Evolutionary conservation across 1,140 invertebrate species (phyloP).

Genomic region (Sipha flava): DNA sequence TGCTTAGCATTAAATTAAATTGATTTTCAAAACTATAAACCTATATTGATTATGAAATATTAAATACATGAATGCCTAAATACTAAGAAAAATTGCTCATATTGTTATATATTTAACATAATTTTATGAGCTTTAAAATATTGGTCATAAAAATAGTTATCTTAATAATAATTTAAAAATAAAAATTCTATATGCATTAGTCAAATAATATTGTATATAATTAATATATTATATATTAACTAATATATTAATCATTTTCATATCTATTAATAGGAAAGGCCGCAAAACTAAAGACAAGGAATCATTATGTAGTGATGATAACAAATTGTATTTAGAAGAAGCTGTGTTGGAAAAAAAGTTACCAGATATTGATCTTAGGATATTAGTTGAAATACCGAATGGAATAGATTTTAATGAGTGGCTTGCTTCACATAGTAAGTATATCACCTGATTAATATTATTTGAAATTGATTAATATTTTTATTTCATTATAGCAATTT

Average conservation of each 20-base stretch:
- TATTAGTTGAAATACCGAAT: constrained; percentile 84
- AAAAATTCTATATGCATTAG: no score
- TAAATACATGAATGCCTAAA: no score
- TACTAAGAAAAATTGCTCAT: no score
- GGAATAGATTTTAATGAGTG: constrained; percentile 96
- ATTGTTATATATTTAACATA: no score
- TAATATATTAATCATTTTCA: not conserved
- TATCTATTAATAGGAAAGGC: constrained; percentile 69
- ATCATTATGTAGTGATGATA: constrained; percentile 48
- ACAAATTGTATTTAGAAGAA: constrained; percentile 91
- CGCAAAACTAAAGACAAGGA: constrained; percentile 87
- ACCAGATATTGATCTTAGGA: constrained; percentile 82
- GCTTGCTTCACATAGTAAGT: constrained; percentile 94
- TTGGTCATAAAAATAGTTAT: no score
- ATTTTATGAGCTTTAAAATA: no score
- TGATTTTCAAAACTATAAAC: no score
- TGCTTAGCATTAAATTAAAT: no score
- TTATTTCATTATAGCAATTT: constrained; percentile 65
- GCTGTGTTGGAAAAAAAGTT: constrained; percentile 84
- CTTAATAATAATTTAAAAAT: no score
- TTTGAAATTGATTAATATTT: not conserved
- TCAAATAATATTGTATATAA: not conserved
- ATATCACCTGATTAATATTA: not conserved
- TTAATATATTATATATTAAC: not conserved
- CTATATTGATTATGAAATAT: no score